Evolutionary conservation across 2,797 vertebrate species (phyloP), one percentile per base, ranked within the genome.

Genomic region (Anabas testudineus): DNA sequence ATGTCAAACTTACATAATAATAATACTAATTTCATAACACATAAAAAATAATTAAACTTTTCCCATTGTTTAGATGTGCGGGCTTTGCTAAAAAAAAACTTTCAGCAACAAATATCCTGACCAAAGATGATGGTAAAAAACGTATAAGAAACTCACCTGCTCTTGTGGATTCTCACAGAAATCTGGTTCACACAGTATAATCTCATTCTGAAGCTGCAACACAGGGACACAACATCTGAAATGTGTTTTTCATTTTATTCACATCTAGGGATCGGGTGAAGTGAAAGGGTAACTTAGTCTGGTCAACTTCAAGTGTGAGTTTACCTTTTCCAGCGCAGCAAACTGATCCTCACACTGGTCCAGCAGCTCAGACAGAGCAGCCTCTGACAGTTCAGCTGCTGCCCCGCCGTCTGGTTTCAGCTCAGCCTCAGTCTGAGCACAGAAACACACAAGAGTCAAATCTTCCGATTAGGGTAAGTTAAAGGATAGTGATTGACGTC

Each of bases 121-220:
- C 2, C 21, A 54, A 16, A n/a, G 21, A 39, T 14, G 3, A n/a
- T n/a, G n/a, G n/a, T n/a, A n/a, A n/a, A 54, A 47, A 3, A 18
- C 3, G 2, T 19, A 13, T 2, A 64, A 12, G 7, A 7, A 41
- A 46, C 87, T 84, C 52, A 95, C 94, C 91, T 91, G 90, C 16
- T 90, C 88, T 34, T 84, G 78, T 10, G 80, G 83, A 64, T 78
- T 78, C 34, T 85, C 84, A 60, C 74, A 67, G 16, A 76, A 76
- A 32, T 93, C 85, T 16, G 87, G 76, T 49, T 93, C 90, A 74
- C 74, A 58, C 19, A 92, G 81, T 41, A 92, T 77, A 0, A 95
- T 88, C 59, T 94, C 88, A 80, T 92, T 90, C 74, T 95, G 94
- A 49, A 95, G 83, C 94, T 95, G 88, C 41, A 90, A 91, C 39